These are phyloP conservation scores for Ispidina picta DNA, from an alignment of 2,797 vertebrate genomes.

Conservation along the genomic window DNA sequence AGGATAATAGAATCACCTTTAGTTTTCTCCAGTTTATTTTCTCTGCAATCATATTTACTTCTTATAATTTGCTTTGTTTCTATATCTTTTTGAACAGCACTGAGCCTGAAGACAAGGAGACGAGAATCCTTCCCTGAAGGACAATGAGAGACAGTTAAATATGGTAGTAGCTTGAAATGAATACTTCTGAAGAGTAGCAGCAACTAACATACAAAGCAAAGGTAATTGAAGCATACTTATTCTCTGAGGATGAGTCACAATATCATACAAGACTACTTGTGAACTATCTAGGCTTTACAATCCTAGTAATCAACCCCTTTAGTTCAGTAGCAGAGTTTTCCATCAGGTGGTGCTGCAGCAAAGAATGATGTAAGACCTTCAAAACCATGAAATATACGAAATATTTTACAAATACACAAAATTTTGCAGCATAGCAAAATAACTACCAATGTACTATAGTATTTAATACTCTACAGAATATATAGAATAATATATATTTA, in stretches of 20 bases:
- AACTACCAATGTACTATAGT: not conserved
- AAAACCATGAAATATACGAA: not conserved
- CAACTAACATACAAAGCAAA: not conserved
- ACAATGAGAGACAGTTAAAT: not conserved
- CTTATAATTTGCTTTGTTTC: slow-evolving; percentile 85
- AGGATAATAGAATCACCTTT: slow-evolving; percentile 82
- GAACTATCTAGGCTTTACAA: not conserved
- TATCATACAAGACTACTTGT: not conserved
- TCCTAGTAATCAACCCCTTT: not conserved
- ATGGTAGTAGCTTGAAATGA: not conserved
- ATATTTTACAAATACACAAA: not conserved
- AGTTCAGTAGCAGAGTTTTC: not conserved
- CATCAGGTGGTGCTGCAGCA: not conserved
- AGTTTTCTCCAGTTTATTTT: slow-evolving; percentile 98
- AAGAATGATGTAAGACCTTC: not conserved
- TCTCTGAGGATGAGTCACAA: not conserved
- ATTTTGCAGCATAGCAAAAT: not conserved
- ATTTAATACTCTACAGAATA: not conserved
- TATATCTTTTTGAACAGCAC: slow-evolving; percentile 82
- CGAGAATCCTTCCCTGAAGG: slow-evolving; percentile 92
- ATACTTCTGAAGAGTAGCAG: not conserved
- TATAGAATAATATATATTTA: not conserved
- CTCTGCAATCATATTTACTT: slow-evolving; percentile 90
- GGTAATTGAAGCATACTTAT: not conserved
- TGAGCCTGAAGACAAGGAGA: slow-evolving; percentile 92